phyloP scores from a whole-genome alignment of 23 tunicate species.

The Ciona savignyi region DNA sequence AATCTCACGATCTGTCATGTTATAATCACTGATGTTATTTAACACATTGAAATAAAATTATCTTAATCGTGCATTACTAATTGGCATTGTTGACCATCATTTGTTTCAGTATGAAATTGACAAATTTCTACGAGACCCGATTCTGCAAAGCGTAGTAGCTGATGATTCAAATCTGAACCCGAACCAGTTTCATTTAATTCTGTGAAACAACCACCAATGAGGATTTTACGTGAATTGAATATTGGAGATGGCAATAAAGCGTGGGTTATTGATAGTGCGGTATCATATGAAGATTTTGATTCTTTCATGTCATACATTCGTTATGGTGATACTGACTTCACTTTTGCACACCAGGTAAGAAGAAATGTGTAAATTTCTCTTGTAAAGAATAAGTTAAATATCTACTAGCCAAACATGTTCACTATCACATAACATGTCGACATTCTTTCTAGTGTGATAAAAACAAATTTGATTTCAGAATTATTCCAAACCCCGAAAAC shows the following conservation, averaged over 20 bases:
- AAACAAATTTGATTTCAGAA: conserved; percentile 7
- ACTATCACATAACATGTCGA: no score
- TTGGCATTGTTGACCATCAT: no score
- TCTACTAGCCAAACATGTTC: neutral
- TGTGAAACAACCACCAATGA: neutral
- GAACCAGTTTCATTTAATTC: neutral
- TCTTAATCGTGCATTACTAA: neutral
- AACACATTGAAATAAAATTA: no score
- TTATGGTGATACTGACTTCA: neutral
- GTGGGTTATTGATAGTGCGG: conserved; percentile 49
- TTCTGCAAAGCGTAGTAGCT: neutral
- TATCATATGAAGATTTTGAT: neutral
- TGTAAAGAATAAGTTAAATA: neutral
- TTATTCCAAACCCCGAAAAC: conserved; percentile 1
- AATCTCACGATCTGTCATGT: no score
- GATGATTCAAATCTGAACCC: neutral
- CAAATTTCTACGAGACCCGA: neutral
- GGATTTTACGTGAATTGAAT: neutral
- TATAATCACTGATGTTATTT: no score
- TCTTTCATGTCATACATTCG: neutral
- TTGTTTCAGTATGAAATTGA: neutral
- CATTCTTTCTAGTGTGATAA: no score
- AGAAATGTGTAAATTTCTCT: neutral
- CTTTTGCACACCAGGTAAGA: conserved; percentile 4
- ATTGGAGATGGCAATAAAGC: conserved; percentile 33